A percentile compares a stretch with the other conserved stretches of the same genome.
phyloP scores from a whole-genome alignment of 1,140 invertebrate species.

The Heliconius hermathena region DNA sequence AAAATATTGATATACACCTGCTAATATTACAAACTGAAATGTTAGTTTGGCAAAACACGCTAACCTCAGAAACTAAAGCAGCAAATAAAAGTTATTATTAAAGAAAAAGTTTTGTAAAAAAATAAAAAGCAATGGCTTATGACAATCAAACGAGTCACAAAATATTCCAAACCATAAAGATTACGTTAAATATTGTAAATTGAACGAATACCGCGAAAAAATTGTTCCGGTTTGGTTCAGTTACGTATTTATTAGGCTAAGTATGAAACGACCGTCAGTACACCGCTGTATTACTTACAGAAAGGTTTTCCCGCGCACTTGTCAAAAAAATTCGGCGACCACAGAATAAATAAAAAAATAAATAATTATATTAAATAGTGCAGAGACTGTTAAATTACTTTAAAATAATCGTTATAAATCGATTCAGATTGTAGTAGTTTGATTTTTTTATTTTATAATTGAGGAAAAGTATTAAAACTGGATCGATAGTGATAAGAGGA shows the following conservation, averaged over 20 bases:
- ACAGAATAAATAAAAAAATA: neutral
- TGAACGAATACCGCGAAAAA: constrained; percentile 30
- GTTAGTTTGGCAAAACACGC: too few species aligned
- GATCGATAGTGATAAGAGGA: constrained; percentile 22
- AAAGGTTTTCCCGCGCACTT: constrained; percentile 36
- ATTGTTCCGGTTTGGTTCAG: constrained; percentile 36
- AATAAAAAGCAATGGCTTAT: neutral
- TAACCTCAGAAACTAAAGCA: too few species aligned
- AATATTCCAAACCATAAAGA: neutral
- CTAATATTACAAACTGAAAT: too few species aligned
- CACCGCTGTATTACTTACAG: constrained; percentile 39
- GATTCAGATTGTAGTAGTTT: neutral
- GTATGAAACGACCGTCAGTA: constrained; percentile 41
- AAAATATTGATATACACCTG: too few species aligned
- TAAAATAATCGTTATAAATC: neutral
- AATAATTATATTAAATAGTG: neutral
- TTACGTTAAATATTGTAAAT: neutral
- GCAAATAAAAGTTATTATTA: too few species aligned
- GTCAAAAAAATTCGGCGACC: neutral
- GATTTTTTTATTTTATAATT: neutral
- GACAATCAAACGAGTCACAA: neutral
- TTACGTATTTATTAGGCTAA: constrained; percentile 47
- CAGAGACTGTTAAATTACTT: neutral
- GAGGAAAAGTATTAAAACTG: neutral
- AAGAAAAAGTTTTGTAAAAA: too few species aligned